These are phyloP conservation scores for Drosophila pullipes DNA, from an alignment of 2,888 invertebrate species.

Conservation along the genomic window DNA sequence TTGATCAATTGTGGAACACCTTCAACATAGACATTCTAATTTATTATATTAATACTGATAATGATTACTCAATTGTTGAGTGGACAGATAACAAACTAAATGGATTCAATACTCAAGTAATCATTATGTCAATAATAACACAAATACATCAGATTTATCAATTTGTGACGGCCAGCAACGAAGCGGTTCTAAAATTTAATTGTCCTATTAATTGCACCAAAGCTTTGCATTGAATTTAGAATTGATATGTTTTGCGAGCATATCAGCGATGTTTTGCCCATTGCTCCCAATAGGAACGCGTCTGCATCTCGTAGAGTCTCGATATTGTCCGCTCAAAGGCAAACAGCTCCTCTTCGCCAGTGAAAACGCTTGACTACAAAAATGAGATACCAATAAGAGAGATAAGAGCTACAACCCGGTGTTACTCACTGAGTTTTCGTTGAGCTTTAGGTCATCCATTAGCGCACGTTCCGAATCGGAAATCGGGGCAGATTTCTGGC, in stretches of 20 bases:
- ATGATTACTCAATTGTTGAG: constrained; percentile 8
- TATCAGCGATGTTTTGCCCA: constrained; percentile 88
- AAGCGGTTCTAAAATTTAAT: constrained; percentile 18
- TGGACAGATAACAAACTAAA: constrained; percentile 20
- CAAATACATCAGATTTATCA: not conserved
- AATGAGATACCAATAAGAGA: not conserved
- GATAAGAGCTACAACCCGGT: not conserved
- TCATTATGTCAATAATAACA: constrained; percentile 29
- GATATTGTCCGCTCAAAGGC: constrained; percentile 98
- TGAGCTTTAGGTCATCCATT: constrained; percentile 98
- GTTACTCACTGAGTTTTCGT: constrained; percentile 89
- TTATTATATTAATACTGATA: constrained; percentile 20
- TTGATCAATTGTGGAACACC: constrained; percentile 18
- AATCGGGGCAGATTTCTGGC: constrained; percentile 84
- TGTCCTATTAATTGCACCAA: constrained; percentile 46
- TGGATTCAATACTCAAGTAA: constrained; percentile 9
- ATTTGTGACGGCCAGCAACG: constrained; percentile 27
- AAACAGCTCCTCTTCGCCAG: constrained; percentile 98
- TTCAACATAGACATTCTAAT: not conserved
- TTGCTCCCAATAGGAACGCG: constrained; percentile 95
- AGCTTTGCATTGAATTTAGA: constrained; percentile 32
- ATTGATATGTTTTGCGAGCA: not conserved
- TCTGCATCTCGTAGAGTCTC: constrained; percentile 98
- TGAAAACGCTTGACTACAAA: constrained; percentile 95
- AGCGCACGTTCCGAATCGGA: constrained; percentile 93